phyloP scores from a whole-genome alignment of 35 echinoderm and acorn worm species.

The Lytechinus variegatus region DNA sequence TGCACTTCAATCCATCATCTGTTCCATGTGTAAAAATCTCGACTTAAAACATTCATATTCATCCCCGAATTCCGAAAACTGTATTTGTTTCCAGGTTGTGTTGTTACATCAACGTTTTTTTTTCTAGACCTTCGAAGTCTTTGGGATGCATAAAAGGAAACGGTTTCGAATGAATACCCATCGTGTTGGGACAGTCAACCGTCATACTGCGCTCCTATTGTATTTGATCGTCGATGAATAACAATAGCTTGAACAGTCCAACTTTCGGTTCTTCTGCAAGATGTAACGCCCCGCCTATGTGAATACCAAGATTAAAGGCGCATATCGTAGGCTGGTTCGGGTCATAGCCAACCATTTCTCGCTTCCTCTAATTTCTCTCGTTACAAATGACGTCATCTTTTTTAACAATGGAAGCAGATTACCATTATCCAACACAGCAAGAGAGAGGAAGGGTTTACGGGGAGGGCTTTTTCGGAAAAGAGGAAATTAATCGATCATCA shows the following conservation, averaged over 20 bases:
- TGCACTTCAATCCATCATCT: neutral
- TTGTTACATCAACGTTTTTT: neutral
- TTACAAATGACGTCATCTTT: neutral
- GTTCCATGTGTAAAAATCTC: neutral
- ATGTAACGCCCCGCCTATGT: neutral
- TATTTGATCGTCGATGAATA: neutral
- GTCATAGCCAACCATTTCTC: neutral
- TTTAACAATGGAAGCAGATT: neutral
- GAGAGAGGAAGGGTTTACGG: neutral
- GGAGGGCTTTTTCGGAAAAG: neutral
- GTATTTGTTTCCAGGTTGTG: neutral
- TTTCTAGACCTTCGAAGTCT: neutral
- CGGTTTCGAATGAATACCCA: neutral
- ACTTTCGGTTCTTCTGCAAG: neutral
- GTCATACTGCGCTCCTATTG: neutral
- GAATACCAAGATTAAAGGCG: neutral
- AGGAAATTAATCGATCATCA: neutral
- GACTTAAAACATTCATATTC: neutral
- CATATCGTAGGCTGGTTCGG: neutral
- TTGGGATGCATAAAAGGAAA: neutral
- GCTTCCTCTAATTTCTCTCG: neutral
- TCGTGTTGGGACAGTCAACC: neutral
- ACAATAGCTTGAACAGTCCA: neutral
- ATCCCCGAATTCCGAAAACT: neutral
- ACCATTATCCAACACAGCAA: neutral